Evolutionary conservation across 1,140 invertebrate genomes (phyloP), one percentile per base, ranked within the genome.

Genomic region (Rhyzopertha dominica): DNA sequence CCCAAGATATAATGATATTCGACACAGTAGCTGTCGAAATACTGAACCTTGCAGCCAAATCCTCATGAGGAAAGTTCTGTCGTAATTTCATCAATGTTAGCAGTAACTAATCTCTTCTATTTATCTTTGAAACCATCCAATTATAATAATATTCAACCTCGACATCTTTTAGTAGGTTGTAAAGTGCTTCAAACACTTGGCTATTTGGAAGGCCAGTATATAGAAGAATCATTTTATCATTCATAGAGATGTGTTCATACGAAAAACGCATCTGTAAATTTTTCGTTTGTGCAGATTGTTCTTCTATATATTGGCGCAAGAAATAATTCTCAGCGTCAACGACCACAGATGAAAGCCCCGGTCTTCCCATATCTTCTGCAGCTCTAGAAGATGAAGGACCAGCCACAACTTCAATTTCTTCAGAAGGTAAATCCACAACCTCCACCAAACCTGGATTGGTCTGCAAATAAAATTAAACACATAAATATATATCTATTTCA

Each of bases 51-150:
- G 41, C 12, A n/a, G 36, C 38, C 24, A 46, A 50, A 50, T 53
- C 47, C 30, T 39, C 37, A 43, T 55, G 23, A 10, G 39, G 46
- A 9, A 54, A 22, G 45, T 58, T 55, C 23, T 35, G 28, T 19
- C 34, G 32, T 23, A 58, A 13, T 42, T 58, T 58, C 53, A 55
- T 58, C 41, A 58, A 38, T 18, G 48, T 52, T 43, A 55, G 43
- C 5, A 55, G 28, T 10, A 58, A 20, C 30, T 58, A 49, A 44
- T 55, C 53, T 5, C 43, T 46, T 45, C 53, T 58, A 14, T 34
- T 9, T 20, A 54, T 37, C 18, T 38, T 43, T 36, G 39, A 3
- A 7, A 53, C 49, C 18, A 53, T 31, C 53, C 53, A 53, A 19
- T 19, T 17, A 13, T 24, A 9, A 53, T 55, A 55, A 53, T 43